Evolutionary conservation across 2,888 invertebrate genomes (phyloP).

Genomic region (Choristoneura rosaceana): DNA sequence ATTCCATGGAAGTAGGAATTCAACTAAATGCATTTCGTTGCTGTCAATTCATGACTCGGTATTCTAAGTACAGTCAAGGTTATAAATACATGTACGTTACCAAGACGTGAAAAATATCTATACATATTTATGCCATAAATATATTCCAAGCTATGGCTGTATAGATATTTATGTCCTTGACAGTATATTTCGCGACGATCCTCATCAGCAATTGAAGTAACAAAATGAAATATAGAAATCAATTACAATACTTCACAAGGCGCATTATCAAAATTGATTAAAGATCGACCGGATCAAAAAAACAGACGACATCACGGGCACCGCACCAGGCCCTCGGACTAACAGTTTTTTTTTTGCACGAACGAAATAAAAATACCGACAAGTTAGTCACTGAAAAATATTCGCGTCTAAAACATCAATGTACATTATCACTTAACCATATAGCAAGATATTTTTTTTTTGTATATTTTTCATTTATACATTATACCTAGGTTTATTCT

Average conservation of each 20-base stretch:
- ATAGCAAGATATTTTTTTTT: conserved; percentile 73
- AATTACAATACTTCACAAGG: not conserved
- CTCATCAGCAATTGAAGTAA: no score
- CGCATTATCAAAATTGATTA: not conserved
- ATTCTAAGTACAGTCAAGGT: no score
- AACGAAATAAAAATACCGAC: conserved; percentile 31
- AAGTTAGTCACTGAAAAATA: conserved; percentile 46
- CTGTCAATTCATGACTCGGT: no score
- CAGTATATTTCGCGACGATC: no score
- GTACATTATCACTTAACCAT: conserved; percentile 58
- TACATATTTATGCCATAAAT: no score
- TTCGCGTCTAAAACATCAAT: conserved; percentile 33
- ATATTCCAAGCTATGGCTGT: no score
- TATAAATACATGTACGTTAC: no score
- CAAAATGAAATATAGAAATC: not conserved
- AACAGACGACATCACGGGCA: not conserved
- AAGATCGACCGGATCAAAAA: not conserved
- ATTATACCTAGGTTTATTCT: conserved; percentile 64
- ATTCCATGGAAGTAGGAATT: not conserved
- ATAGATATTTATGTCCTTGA: no score
- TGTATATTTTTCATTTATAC: conserved; percentile 76
- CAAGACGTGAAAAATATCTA: no score
- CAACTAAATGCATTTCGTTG: not conserved
- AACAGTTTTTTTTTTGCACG: conserved; percentile 26
- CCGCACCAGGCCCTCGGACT: not conserved